phyloP scores from a whole-genome alignment of 1,140 invertebrate genomes.

The Cephus cinctus region DNA sequence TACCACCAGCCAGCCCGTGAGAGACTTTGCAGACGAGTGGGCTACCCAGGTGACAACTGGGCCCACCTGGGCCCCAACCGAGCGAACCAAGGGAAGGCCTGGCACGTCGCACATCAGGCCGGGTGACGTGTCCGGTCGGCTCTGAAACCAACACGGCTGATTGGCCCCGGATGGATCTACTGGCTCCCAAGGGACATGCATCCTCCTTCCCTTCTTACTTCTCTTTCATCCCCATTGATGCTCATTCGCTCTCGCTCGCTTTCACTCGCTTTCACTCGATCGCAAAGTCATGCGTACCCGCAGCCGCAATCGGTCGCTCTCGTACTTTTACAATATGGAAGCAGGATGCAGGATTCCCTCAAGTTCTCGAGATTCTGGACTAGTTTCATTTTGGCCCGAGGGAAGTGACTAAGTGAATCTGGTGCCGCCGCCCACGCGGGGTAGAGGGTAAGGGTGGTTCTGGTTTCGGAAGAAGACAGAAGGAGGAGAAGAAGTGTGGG shows the following conservation, averaged over 20 bases:
- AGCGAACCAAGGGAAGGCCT: conserved; percentile 32
- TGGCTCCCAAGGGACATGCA: no score
- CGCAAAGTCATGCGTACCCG: no score
- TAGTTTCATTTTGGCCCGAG: no score
- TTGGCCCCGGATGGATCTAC: conserved; percentile 31
- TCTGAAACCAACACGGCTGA: conserved; percentile 49
- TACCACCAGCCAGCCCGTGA: conserved; percentile 36
- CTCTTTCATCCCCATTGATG: no score
- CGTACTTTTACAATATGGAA: no score
- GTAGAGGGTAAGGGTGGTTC: conserved; percentile 36
- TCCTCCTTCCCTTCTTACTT: no score
- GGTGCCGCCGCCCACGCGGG: conserved; percentile 25
- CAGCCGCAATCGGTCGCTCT: no score
- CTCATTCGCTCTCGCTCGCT: no score
- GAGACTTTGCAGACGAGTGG: conserved; percentile 36
- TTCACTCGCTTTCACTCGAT: no score
- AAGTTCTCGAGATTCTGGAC: no score
- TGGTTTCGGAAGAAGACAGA: conserved; percentile 25
- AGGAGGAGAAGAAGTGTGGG: conserved; percentile 18
- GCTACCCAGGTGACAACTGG: conserved; percentile 28
- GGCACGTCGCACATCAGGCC: conserved; percentile 35
- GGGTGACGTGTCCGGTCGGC: conserved; percentile 54
- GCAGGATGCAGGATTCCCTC: no score
- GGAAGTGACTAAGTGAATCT: conserved; percentile 5
- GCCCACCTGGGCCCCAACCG: conserved; percentile 35